Conservation (phyloP, 2,113 vertebrate genomes). For the Neodon shergylaensis region DNA sequence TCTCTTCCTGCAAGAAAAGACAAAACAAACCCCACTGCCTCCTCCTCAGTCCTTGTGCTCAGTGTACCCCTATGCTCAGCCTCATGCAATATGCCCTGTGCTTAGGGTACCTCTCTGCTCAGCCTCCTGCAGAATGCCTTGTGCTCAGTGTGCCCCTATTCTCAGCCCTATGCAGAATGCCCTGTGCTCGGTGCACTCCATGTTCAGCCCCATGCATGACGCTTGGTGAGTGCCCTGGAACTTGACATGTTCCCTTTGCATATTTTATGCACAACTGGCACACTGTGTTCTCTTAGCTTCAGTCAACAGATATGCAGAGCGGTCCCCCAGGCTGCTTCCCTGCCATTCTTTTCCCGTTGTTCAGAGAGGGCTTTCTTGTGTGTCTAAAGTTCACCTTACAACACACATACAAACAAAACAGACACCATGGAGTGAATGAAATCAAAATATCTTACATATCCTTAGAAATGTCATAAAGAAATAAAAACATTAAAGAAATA, state of each 20-base stretch:
- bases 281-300: neutral
- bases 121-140: no score
- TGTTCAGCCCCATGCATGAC: neutral
- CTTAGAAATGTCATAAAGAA: neutral
- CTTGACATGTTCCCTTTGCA: neutral
- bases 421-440: neutral
- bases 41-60: no score
- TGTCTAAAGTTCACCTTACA: neutral
- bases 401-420: neutral
- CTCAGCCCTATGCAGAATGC: no score
- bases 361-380: neutral
- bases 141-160: no score
- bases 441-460: neutral
- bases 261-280: neutral
- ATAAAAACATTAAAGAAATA: neutral
- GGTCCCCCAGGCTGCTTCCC: neutral
- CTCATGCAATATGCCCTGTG: neutral
- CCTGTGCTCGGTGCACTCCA: no score
- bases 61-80: no score
- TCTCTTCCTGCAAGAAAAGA: neutral
- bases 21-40: neutral
- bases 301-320: neutral
- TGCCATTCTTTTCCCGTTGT: neutral
- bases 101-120: neutral
- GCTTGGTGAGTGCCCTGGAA: neutral